A percentile compares a stretch with the other conserved stretches of the same genome.
Evolutionary conservation across 2,113 vertebrate species (phyloP).

Genomic region (Scytalopus superciliaris): DNA sequence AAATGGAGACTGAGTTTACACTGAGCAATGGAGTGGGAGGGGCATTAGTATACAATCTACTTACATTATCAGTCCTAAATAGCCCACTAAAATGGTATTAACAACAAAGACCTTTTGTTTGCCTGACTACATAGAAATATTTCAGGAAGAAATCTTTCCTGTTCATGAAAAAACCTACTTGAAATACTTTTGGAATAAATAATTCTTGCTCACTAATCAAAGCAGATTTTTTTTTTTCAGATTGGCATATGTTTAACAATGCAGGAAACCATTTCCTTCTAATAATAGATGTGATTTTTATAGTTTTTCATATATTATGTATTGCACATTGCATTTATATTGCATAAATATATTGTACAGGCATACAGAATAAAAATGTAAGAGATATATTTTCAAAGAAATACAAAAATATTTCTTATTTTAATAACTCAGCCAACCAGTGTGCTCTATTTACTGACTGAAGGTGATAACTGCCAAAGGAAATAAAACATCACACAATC

Average conservation of each 20-base stretch:
- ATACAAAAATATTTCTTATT: neutral
- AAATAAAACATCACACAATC: neutral
- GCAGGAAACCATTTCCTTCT: neutral
- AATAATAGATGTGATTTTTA: neutral
- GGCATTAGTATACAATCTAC: neutral
- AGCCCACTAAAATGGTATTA: neutral
- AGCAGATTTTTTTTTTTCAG: neutral
- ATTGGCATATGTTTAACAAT: neutral
- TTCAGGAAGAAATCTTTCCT: neutral
- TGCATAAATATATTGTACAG: neutral
- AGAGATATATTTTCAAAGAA: neutral
- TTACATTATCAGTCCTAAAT: neutral
- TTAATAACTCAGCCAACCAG: neutral
- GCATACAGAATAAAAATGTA: neutral
- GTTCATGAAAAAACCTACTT: neutral
- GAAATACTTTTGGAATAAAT: neutral
- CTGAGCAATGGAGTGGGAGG: neutral
- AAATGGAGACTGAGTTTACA: neutral
- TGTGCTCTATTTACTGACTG: neutral
- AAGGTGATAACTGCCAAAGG: neutral
- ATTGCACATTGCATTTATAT: neutral
- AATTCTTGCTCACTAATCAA: neutral
- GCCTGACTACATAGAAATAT: neutral
- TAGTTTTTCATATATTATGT: neutral
- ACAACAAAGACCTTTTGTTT: neutral